These are phyloP conservation scores for Chrysolina haemoptera DNA, from an alignment of 2,888 invertebrate species.

Conservation along the genomic window DNA sequence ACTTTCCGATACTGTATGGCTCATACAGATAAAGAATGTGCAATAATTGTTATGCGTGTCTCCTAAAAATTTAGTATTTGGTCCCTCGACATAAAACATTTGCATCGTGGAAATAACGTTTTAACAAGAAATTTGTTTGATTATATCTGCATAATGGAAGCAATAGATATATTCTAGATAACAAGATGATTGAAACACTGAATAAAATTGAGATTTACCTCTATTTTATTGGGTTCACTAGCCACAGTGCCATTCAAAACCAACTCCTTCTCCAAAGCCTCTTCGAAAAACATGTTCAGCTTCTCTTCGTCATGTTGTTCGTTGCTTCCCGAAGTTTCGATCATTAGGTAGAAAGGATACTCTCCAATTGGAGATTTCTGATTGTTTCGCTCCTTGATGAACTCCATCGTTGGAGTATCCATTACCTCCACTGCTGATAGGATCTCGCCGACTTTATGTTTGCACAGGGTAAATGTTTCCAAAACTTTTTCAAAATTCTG, in stretches of 20 bases:
- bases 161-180: neutral
- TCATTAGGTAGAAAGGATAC: slow-evolving; percentile 86
- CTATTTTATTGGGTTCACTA: slow-evolving; percentile 83
- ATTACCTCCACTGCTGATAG: slow-evolving; percentile 97
- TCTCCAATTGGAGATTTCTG: slow-evolving; percentile 76
- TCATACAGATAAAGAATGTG: too few species aligned
- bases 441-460: slow-evolving; percentile 85
- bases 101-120: neutral
- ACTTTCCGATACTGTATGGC: too few species aligned
- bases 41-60: too few species aligned
- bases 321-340: slow-evolving; percentile 91
- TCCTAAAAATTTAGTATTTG: too few species aligned
- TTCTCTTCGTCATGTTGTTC: slow-evolving; percentile 89
- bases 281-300: slow-evolving; percentile 82
- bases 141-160: neutral
- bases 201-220: slow-evolving; percentile 67
- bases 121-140: neutral
- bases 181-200: neutral
- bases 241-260: slow-evolving; percentile 88
- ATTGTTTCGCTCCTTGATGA: slow-evolving; percentile 75
- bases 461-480: slow-evolving; percentile 82
- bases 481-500: slow-evolving; percentile 85
- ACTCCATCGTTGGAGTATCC: slow-evolving; percentile 81
- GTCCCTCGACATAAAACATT: too few species aligned
- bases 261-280: slow-evolving; percentile 78